Percentiles rank a stretch among this genome's conserved stretches.
Conservation (phyloP, 2,797 vertebrate species). For the Acanthurus lineatus region DNA sequence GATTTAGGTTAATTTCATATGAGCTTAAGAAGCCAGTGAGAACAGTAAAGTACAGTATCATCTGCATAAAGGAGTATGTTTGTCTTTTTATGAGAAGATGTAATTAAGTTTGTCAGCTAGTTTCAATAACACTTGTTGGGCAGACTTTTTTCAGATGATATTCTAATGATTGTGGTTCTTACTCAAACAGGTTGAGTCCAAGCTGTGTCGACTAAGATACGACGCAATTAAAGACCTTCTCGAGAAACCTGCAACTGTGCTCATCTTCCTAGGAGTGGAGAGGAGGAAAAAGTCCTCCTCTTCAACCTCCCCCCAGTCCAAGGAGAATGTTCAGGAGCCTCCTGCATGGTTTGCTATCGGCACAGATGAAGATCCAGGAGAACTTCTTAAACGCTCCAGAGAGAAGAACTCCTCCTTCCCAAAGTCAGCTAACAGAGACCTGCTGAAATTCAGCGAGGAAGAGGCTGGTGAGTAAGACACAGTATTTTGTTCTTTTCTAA, state of each 20-base stretch:
- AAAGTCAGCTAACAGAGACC: conserved; percentile 87
- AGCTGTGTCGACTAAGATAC: conserved; percentile 86
- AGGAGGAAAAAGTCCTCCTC: conserved; percentile 62
- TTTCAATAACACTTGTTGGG: not conserved
- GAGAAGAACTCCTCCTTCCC: conserved; percentile 87
- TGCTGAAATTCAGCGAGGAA: conserved; percentile 89
- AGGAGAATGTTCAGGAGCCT: conserved; percentile 55
- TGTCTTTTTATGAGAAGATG: no score
- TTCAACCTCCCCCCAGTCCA: not conserved
- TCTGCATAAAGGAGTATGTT: no score
- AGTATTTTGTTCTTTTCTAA: rapidly evolving
- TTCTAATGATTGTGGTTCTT: not conserved
- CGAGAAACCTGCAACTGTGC: conserved; percentile 75
- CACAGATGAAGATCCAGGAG: conserved; percentile 79
- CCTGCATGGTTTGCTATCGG: conserved; percentile 93
- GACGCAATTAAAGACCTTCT: conserved; percentile 85
- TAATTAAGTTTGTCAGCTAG: not conserved
- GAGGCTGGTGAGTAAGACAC: conserved; percentile 90
- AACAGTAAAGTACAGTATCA: no score
- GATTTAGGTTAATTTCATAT: no score
- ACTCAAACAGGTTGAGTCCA: conserved; percentile 71
- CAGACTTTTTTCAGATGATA: not conserved
- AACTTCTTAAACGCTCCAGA: conserved; percentile 82
- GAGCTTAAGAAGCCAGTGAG: no score
- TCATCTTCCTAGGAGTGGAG: conserved; percentile 93